Base-by-base conservation (phyloP, 1,140 invertebrate genomes). In the Megathymus violae region DNA sequence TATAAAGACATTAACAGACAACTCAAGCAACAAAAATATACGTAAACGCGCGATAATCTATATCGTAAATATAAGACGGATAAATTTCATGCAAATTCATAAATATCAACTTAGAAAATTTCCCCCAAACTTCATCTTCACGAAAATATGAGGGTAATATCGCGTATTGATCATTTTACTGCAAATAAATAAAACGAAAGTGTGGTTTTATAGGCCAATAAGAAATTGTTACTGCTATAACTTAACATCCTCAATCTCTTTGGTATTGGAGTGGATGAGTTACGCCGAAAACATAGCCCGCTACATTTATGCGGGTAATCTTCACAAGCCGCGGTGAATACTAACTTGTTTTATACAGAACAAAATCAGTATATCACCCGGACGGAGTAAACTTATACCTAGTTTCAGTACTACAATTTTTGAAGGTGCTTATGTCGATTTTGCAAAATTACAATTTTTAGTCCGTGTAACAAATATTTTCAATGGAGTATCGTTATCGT, bases 181-280 rank as follows among this genome's bases (percentile, higher is more conserved):
- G 76, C 73, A 60, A 78, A 87, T 87, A 87, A 87, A 87, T 87
- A 83, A 82, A 83, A 75, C 70, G 71, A 80, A 83, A 83, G 80
- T 82, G 76, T 79, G 79, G 80, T 83, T 87, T 87, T 87, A 87
- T 87, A 74, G 82, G 80, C 60, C 77, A 78, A 85, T 87, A 78
- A 70, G 76, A 87, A 87, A 80, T 87, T 85, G 84, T 83, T 87
- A 80, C 68, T 58, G 79, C 76, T 64, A 83, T 87, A 83, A 83
- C 78, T 87, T 85, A 78, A 59, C 74, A 70, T 77, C 76, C 71
- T 71, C 72, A 80, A 82, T 83, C 76, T 82, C 79, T 76, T 66
- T 73, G 73, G 75, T 85, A 87, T 87, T 80, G 74, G 71, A 84
- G 80, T 83, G 77, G 74, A 79, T 80, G 78, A 87, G 77, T 85